Evolutionary conservation across 2,888 invertebrate genomes (phyloP).

Genomic region (Bhutanitis thaidina): DNA sequence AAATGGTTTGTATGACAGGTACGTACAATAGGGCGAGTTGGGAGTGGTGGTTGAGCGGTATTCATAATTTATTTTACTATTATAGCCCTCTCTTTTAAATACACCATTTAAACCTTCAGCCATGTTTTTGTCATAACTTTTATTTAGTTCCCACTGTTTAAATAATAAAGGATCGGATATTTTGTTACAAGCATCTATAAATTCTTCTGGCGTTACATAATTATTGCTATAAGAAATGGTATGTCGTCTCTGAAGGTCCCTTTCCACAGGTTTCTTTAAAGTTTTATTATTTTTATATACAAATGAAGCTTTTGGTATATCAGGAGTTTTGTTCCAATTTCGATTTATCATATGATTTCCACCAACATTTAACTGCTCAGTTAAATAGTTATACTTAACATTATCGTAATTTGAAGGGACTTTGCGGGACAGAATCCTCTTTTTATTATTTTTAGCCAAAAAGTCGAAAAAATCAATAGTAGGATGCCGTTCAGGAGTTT

Average conservation of each 20-base stretch:
- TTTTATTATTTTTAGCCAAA: conserved; percentile 28
- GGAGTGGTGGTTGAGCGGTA: conserved; percentile 58
- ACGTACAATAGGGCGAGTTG: conserved; percentile 49
- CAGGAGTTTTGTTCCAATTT: background rate
- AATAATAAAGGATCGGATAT: conserved; percentile 34
- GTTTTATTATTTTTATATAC: conserved; percentile 25
- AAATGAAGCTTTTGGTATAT: background rate
- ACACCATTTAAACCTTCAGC: background rate
- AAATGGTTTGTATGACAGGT: conserved; percentile 44
- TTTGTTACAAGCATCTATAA: conserved; percentile 48
- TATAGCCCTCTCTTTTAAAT: conserved; percentile 47
- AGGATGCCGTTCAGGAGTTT: conserved; percentile 1
- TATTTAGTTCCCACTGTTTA: conserved; percentile 23
- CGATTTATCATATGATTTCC: background rate
- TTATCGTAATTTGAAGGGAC: conserved; percentile 47
- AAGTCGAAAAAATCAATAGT: background rate
- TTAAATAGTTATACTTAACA: background rate
- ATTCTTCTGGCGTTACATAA: conserved; percentile 39
- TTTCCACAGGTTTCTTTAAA: conserved; percentile 35
- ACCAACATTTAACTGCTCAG: background rate
- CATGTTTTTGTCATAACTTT: too few relatives aligned
- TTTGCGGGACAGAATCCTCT: conserved; percentile 54
- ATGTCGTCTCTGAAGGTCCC: conserved; percentile 24
- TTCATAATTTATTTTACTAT: conserved; percentile 76
- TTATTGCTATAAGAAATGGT: conserved; percentile 10